phyloP scores from a whole-genome alignment of 2,888 invertebrate species.

The Sarcophaga carnaria region DNA sequence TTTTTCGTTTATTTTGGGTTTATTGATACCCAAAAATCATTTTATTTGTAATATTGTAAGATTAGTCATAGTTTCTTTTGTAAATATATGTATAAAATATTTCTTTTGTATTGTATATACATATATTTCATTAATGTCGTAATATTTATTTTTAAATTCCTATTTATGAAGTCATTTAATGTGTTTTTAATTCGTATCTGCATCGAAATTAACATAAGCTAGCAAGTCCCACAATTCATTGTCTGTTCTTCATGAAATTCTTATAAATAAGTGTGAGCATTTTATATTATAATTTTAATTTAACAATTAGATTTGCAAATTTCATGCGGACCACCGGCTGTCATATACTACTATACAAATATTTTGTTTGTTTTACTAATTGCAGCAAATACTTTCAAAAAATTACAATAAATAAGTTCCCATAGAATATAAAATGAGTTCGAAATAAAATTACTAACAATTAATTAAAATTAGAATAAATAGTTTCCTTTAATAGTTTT shows the following conservation, averaged over 20 bases:
- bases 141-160: slow-evolving; percentile 55
- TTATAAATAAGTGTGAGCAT: not conserved
- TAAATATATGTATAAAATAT: not conserved
- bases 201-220: not conserved
- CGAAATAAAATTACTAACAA: too few species aligned
- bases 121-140: slow-evolving; percentile 24
- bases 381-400: slow-evolving; percentile 12
- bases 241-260: not conserved
- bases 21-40: not conserved
- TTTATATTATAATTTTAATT: slow-evolving; percentile 29
- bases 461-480: too few species aligned
- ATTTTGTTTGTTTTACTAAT: slow-evolving; percentile 14
- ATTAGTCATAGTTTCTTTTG: slow-evolving; percentile 20
- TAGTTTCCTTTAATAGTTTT: too few species aligned
- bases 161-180: slow-evolving; percentile 43
- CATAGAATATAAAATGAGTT: not conserved
- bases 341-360: slow-evolving; percentile 25
- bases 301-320: slow-evolving; percentile 33
- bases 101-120: slow-evolving; percentile 10
- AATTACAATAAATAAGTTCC: not conserved
- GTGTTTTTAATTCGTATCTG: not conserved
- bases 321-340: slow-evolving; percentile 24
- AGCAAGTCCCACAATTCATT: slow-evolving; percentile 7
- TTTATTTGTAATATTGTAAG: slow-evolving; percentile 16
- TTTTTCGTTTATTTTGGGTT: not conserved